Conservation (phyloP, 2,113 vertebrate genomes). For the Pluvianellus socialis region DNA sequence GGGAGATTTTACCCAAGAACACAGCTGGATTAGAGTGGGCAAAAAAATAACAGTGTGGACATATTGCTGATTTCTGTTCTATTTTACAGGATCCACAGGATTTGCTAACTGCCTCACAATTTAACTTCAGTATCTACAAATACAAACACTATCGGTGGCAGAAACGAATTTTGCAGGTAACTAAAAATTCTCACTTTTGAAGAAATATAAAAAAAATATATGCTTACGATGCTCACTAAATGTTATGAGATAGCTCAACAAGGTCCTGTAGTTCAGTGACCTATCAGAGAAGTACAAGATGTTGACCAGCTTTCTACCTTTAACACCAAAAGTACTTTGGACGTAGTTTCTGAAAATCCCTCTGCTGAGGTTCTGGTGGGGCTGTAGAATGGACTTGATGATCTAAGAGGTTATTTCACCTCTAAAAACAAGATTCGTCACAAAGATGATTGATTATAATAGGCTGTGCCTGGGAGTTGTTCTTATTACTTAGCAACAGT, state of each 20-base stretch:
- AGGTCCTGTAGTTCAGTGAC: background rate
- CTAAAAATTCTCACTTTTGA: background rate
- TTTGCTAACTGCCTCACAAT: slow-evolving; percentile 41
- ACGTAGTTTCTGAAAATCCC: background rate
- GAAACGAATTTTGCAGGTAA: slow-evolving; percentile 81
- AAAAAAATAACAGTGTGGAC: background rate
- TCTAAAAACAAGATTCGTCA: background rate
- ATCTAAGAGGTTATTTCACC: background rate
- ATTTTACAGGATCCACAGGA: slow-evolving; percentile 62
- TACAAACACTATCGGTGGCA: slow-evolving; percentile 79
- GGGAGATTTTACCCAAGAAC: background rate
- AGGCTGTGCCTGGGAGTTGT: background rate
- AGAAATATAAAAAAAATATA: background rate
- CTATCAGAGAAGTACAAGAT: background rate
- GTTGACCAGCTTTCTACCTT: background rate
- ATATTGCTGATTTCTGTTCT: background rate
- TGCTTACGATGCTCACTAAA: background rate
- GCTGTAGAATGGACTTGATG: background rate
- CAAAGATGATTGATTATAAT: background rate
- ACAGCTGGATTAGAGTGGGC: background rate
- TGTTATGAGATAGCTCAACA: background rate
- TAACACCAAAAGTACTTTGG: background rate
- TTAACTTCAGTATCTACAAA: slow-evolving; percentile 83
- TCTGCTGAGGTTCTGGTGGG: background rate
- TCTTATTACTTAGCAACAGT: background rate